These are phyloP conservation scores for Drosophila arawakana DNA, from an alignment of 1,140 invertebrate species.

Conservation along the genomic window DNA sequence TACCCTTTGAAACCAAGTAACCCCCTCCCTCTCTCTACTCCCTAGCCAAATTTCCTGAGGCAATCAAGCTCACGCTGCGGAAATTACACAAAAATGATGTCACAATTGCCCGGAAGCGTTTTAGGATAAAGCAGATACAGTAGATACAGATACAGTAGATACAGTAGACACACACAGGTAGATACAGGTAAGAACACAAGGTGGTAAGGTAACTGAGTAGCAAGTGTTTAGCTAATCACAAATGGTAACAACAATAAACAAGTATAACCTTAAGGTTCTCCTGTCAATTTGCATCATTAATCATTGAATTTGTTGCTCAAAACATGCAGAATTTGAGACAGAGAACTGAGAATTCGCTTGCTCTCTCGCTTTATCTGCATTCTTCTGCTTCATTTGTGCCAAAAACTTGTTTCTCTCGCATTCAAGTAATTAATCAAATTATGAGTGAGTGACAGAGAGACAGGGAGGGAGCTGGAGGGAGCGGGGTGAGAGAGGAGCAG, in stretches of 20 bases:
- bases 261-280: constrained; percentile 34
- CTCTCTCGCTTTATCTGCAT: constrained; percentile 51
- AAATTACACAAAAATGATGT: constrained; percentile 9
- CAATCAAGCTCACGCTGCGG: not conserved
- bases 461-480: constrained; percentile 3
- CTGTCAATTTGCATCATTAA: constrained; percentile 77
- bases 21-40: no score
- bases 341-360: not conserved
- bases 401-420: constrained; percentile 75
- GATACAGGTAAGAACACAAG: not conserved
- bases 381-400: constrained; percentile 76
- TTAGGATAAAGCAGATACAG: not conserved
- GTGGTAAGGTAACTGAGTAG: constrained; percentile 33
- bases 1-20: not conserved
- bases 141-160: constrained; percentile 3
- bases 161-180: not conserved
- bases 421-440: constrained; percentile 74
- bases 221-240: constrained; percentile 57
- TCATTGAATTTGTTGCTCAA: constrained; percentile 27
- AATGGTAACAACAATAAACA: constrained; percentile 25
- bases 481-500: no score
- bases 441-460: constrained; percentile 34
- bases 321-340: not conserved
- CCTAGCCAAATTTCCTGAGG: not conserved
- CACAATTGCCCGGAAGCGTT: constrained; percentile 40